Evolutionary conservation across 1,140 invertebrate genomes (phyloP), one percentile per base, ranked within the genome.

Genomic region (Eumeta japonica): DNA sequence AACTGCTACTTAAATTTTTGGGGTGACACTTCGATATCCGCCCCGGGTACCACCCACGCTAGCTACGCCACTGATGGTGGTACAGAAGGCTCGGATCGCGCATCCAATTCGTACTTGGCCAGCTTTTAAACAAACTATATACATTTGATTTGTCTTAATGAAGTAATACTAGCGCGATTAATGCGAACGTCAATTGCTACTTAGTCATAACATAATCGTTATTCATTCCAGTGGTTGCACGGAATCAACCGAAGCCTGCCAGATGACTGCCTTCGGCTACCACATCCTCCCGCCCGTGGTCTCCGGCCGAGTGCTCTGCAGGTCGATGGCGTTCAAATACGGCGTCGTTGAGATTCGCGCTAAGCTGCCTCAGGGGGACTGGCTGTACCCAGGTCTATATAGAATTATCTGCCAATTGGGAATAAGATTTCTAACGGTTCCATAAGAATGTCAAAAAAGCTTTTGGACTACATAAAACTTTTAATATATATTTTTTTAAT

Each of bases 311-410:
- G 29, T 68, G 17, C 82, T 80, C 1, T 75, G 76, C 17, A 62
- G 75, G 18, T 56, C 52, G 13, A 83, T 88, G 37, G 58, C 72
- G 10, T 83, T 83, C 41, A 78, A 62, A 15, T 87, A 85, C 44
- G 85, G 85, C 7, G 74, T 75, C 30, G 76, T 87, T 2, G 79
- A 84, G 51, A 71, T 87, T 5, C 70, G 78, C 10, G 85, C 84
- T 0, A 86, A 85, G 58, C 63, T 87, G 50, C 83, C 85, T 0
- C 53, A 67, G 19, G 85, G 84, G 24, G 85, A 87, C 58, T 91
- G 88, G 87, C 41, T 90, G 0, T 90, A 86, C 79, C 87, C 87
- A 64, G 82, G 85, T 86, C 61, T 61, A 19, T 35, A 4, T 16
- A 13, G 10, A 16, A 16, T 35, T 5, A 16, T 13, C n/a, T 13